phyloP scores from a whole-genome alignment of 2,888 invertebrate species.

The Drosophila macrospina region DNA sequence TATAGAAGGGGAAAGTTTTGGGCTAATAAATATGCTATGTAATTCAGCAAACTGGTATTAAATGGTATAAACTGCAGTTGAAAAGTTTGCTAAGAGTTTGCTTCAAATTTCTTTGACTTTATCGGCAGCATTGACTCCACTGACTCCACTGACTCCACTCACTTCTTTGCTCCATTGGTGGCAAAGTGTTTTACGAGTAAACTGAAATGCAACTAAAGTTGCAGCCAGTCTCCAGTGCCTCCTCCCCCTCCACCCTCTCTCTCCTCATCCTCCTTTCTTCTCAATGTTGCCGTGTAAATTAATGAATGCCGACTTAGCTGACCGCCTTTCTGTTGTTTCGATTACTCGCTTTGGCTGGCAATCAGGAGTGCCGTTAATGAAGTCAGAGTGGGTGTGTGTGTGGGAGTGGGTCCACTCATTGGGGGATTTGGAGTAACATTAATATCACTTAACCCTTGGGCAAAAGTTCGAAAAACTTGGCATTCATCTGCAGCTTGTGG shows the following conservation, averaged over 20 bases:
- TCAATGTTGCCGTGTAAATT: constrained; percentile 50
- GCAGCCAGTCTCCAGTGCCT: constrained; percentile 4
- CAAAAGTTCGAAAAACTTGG: constrained; percentile 25
- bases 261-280: too few species aligned
- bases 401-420: neutral
- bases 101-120: constrained; percentile 43
- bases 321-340: constrained; percentile 69
- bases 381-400: neutral
- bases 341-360: constrained; percentile 52
- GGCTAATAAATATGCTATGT: constrained; percentile 29
- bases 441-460: constrained; percentile 59
- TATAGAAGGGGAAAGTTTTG: constrained; percentile 30
- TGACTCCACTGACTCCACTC: constrained; percentile 21
- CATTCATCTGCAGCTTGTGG: constrained; percentile 42
- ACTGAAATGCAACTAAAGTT: constrained; percentile 36
- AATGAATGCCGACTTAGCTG: constrained; percentile 63
- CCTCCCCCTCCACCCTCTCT: too few species aligned
- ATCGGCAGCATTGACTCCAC: constrained; percentile 6
- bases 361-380: constrained; percentile 46
- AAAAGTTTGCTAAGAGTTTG: constrained; percentile 44
- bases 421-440: constrained; percentile 46
- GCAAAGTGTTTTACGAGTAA: constrained; percentile 48
- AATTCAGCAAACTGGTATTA: constrained; percentile 49
- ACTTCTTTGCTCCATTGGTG: constrained; percentile 19
- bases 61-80: constrained; percentile 50